Evolutionary conservation across 2,888 invertebrate species (phyloP), one percentile per base, ranked within the genome.

Genomic region (Nebria brevicollis): DNA sequence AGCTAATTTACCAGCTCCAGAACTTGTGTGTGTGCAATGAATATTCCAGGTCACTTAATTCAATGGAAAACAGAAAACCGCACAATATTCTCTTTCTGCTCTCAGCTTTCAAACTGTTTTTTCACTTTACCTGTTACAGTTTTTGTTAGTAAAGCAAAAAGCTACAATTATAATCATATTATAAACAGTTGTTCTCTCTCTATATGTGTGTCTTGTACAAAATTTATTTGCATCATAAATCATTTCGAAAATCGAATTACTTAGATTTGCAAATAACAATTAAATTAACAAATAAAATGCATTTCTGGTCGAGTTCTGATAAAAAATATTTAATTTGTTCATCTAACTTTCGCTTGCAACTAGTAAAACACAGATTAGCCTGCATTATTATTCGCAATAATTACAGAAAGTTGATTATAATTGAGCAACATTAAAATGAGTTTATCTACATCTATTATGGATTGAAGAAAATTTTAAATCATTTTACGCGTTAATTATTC

Each of bases 51-150:
- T 75, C 75, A 75, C 20, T 42, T 64, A 75, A 64, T 64, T 75
- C 75, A 75, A 75, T 75, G 64, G 54, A 64, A 75, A 75, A 75
- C 54, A 75, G 20, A 42, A 64, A 64, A 75, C 64, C 64, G 64
- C 26, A 75, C 75, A n/a, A 72, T 34, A 70, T 15, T 70, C 66
- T 66, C 7, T 68, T 26, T n/a, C 42, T 72, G 25, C 72, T 41
- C 72, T 72, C 41, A 72, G 34, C 34, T 72, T 25, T 72, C 42
- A 26, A 70, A 70, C 25, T 70, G 70, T 70, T n/a, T 54, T 54
- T 54, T 54, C 54, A 54, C 54, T 54, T 54, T 54, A 13, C 54
- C 13, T 54, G 54, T 54, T 54, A 11, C 8, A 54, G 54, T 54
- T 54, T 13, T 54, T 54, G 43, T 54, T 54, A 13, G 54, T 8